These are phyloP conservation scores for Ianthella basta DNA, from an alignment of 37 sponge, comb jelly and placozoan species.

Conservation along the genomic window DNA sequence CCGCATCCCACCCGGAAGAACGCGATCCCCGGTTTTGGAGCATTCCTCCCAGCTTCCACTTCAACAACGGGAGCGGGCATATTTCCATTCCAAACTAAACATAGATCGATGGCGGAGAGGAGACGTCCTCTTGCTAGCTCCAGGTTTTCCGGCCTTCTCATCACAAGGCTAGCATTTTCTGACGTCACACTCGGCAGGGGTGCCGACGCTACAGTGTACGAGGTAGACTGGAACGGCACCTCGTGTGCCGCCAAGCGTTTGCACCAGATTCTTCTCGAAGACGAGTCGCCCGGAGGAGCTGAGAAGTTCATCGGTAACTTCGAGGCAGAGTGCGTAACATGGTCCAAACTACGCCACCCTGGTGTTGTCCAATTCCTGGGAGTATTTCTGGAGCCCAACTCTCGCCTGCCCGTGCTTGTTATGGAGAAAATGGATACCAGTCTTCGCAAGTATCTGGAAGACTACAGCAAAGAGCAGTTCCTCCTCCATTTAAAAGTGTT, in stretches of 20 bases:
- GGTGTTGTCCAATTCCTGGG: neutral
- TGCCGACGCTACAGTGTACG: neutral
- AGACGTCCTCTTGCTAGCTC: too few species aligned
- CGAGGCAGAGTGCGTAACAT: neutral
- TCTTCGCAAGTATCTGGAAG: neutral
- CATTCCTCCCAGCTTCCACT: slow-evolving; percentile 32
- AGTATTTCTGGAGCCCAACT: neutral
- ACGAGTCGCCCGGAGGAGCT: neutral
- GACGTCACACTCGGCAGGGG: neutral
- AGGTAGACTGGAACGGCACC: neutral
- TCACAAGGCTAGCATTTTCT: neutral
- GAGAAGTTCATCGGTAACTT: neutral
- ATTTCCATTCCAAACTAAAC: too few species aligned
- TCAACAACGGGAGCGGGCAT: too few species aligned
- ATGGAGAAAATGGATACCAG: slow-evolving; percentile 12
- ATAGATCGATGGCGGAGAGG: too few species aligned
- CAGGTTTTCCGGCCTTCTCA: too few species aligned
- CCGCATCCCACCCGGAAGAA: too few species aligned
- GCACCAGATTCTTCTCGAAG: neutral
- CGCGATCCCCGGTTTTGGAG: too few species aligned
- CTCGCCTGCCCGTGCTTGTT: neutral
- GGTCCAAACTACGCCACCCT: neutral
- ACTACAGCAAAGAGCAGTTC: neutral
- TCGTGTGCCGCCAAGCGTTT: neutral
- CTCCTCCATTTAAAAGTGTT: neutral